A percentile compares a stretch with the other conserved stretches of the same genome.
Evolutionary conservation across 2,797 vertebrate genomes (phyloP).

Genomic region (Sebastes baramenuke): DNA sequence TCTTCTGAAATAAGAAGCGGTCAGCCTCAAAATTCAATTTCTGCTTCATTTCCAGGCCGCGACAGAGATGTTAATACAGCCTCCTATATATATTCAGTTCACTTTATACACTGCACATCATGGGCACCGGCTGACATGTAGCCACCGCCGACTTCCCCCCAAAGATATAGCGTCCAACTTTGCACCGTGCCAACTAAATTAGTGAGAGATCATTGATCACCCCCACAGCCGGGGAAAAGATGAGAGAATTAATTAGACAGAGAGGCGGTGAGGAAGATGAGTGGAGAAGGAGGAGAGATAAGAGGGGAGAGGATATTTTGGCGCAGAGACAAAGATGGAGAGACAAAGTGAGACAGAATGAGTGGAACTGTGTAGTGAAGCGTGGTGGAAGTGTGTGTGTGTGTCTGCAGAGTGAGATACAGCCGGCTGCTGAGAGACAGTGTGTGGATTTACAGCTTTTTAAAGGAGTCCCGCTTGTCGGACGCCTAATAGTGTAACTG

Average conservation of each 20-base stretch:
- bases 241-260: slow-evolving; percentile 55
- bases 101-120: slow-evolving; percentile 24
- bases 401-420: slow-evolving; percentile 47
- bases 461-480: slow-evolving; percentile 18
- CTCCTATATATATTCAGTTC: slow-evolving; percentile 14
- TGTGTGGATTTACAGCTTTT: slow-evolving; percentile 43
- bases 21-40: slow-evolving; percentile 68
- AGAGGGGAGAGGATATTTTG: slow-evolving; percentile 4
- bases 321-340: neutral
- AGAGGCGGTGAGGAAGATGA: neutral
- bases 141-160: neutral
- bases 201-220: slow-evolving; percentile 63
- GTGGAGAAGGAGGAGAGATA: neutral
- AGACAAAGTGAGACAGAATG: slow-evolving; percentile 7
- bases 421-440: neutral
- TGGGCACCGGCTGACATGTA: slow-evolving; percentile 21
- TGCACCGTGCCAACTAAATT: slow-evolving; percentile 32
- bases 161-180: neutral
- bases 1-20: slow-evolving; percentile 42
- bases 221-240: slow-evolving; percentile 26
- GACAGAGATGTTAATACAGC: slow-evolving; percentile 38
- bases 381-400: slow-evolving; percentile 5
- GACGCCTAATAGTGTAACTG: neutral
- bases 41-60: slow-evolving; percentile 54
- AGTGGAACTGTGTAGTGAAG: slow-evolving; percentile 15